Evolutionary conservation across 2,888 invertebrate species (phyloP).

Genomic region (Tryphoninae sp.): DNA sequence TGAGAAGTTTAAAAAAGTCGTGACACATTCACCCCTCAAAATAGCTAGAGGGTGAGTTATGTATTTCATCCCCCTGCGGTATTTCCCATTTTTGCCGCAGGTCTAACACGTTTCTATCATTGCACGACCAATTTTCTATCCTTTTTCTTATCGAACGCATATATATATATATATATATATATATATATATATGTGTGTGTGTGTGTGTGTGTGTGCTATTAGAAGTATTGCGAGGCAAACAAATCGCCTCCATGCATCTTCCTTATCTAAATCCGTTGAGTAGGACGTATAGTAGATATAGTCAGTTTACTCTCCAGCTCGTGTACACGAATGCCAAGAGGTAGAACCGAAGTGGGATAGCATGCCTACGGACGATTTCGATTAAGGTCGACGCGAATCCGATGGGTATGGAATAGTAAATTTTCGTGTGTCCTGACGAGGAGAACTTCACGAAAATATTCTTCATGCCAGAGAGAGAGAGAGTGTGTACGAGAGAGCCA

Average conservation of each 20-base stretch:
- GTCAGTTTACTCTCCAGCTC: background rate
- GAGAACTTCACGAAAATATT: slow-evolving; percentile 11
- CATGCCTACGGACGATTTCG: slow-evolving; percentile 42
- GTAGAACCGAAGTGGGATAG: slow-evolving; percentile 20
- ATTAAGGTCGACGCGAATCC: slow-evolving; percentile 42
- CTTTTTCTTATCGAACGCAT: background rate
- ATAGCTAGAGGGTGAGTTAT: background rate
- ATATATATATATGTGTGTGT: no score
- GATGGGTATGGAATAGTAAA: slow-evolving; percentile 47
- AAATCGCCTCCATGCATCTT: slow-evolving; percentile 45
- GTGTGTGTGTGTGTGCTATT: no score
- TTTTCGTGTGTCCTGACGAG: slow-evolving; percentile 29
- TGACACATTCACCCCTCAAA: background rate
- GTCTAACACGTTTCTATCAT: slow-evolving; percentile 32
- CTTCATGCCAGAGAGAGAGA: background rate
- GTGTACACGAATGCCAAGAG: slow-evolving; percentile 10
- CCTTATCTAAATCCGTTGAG: slow-evolving; percentile 26
- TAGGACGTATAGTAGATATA: slow-evolving; percentile 11
- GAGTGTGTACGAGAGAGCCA: background rate
- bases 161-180: background rate
- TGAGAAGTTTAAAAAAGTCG: background rate
- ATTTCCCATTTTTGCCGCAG: slow-evolving; percentile 11
- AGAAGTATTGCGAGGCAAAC: background rate
- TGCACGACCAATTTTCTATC: slow-evolving; percentile 10
- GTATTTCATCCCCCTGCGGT: background rate